These are phyloP conservation scores for Melozone crissalis DNA, from an alignment of 2,113 vertebrate species.

Conservation along the genomic window DNA sequence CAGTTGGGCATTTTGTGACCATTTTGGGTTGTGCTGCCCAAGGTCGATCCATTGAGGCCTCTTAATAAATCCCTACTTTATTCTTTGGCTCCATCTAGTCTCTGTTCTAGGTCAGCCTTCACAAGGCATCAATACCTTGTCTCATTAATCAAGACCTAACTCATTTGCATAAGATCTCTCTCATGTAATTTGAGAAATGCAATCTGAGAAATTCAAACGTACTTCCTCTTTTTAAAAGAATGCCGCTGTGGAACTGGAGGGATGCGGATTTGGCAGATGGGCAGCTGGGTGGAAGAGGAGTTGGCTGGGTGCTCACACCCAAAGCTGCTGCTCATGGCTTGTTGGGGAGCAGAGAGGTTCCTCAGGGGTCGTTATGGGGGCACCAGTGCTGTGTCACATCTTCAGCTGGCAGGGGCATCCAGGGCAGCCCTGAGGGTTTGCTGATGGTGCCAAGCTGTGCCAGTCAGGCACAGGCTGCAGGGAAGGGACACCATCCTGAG, in stretches of 20 bases:
- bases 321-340: fast-evolving
- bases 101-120: neutral
- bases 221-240: constrained; percentile 13
- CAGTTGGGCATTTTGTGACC: neutral
- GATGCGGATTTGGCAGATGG: fast-evolving
- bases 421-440: neutral
- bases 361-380: fast-evolving
- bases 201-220: constrained; percentile 22
- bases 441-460: neutral
- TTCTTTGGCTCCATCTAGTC: neutral
- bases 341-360: neutral
- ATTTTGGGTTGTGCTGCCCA: neutral
- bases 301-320: neutral
- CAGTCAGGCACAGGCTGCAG: too few species aligned
- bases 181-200: neutral
- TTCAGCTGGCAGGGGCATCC: neutral
- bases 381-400: fast-evolving
- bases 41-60: neutral
- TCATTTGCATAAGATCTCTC: neutral
- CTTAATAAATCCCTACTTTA: neutral
- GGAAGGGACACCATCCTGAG: neutral
- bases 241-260: neutral
- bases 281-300: fast-evolving
- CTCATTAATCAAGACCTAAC: constrained; percentile 53
- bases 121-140: neutral